Evolutionary conservation across 2,113 vertebrate species (phyloP), one percentile per base, ranked within the genome.

Genomic region (Castor canadensis): DNA sequence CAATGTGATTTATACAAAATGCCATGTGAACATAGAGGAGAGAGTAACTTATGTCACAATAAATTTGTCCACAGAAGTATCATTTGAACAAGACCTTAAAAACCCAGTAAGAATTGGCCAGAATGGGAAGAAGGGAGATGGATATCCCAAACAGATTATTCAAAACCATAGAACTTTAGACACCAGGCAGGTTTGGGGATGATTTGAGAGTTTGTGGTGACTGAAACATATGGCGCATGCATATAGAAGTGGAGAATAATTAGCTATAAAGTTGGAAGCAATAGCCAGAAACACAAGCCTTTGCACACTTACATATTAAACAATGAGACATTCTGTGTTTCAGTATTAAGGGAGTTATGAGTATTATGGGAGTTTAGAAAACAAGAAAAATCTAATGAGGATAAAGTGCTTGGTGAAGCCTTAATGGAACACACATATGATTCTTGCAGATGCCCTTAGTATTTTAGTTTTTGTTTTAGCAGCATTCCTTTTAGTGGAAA

Each of bases 291-390:
- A 80, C 64, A 47, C 5, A 87, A 95, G 40, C 38, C 32, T 90
- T 40, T 66, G 66, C 73, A 77, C 35, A 66, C 83, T 95, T 93
- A 83, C 92, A 87, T 92, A 93, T 89, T 79, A 73, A 95, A 83
- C 47, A 81, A 35, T 45, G 15, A 66, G 26, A 9, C 69, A 87
- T 81, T 89, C 0, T 0, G 52, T 83, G 71, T 94, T 71, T 81
- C 45, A 66, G 7, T 30, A 64, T 96, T 95, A 43, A 43, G 32
- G 12, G n/a, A 56, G 12, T 43, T 64, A 64, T 52, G 83, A 83
- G 26, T 83, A 86, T 79, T 75, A 56, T 38, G 69, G 67, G 62
- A 91, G 2, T 64, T 88, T 75, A 89, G 62, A 75, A 94, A 95
- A 40, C 11, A 88, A 66, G 52, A 80, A 69, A 76, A 75, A 87